Evolutionary conservation across 2,888 invertebrate genomes (phyloP).

Genomic region (Hofmannophila pseudospretella): DNA sequence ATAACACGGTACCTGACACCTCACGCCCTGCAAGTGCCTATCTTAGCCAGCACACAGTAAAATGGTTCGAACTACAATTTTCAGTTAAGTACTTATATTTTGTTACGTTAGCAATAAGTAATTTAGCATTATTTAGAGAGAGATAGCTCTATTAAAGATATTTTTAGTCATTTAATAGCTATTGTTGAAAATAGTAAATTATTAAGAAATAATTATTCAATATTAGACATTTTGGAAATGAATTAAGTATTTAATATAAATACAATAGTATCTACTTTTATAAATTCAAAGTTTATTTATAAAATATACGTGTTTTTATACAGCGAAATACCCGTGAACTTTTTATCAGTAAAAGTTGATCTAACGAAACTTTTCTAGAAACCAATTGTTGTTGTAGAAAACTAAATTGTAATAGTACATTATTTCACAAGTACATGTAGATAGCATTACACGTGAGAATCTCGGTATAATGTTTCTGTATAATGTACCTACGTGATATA

Average conservation of each 20-base stretch:
- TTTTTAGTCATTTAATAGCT: slow-evolving; percentile 12
- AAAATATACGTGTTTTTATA: slow-evolving; percentile 12
- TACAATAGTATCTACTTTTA: background rate
- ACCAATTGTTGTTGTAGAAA: too few relatives aligned
- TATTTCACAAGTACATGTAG: background rate
- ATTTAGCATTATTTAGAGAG: slow-evolving; percentile 34
- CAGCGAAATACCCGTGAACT: slow-evolving; percentile 4
- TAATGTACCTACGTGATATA: too few relatives aligned
- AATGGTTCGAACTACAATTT: slow-evolving; percentile 30
- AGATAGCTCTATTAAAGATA: slow-evolving; percentile 32
- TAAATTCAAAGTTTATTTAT: slow-evolving; percentile 6
- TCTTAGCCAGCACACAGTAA: slow-evolving; percentile 38
- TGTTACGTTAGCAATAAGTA: slow-evolving; percentile 52
- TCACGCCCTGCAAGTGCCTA: slow-evolving; percentile 22
- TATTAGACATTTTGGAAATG: slow-evolving; percentile 4
- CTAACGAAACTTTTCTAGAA: too few relatives aligned
- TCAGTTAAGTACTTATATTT: slow-evolving; percentile 35
- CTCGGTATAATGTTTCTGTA: slow-evolving; percentile 2
- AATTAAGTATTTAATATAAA: background rate
- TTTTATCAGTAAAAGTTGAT: background rate
- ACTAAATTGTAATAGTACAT: background rate
- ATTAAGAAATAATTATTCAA: slow-evolving; percentile 16
- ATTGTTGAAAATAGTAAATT: slow-evolving; percentile 24
- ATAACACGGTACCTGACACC: background rate
- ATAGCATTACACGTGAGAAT: slow-evolving; percentile 2